Evolutionary conservation across 2,888 invertebrate species (phyloP).

Genomic region (Isoperla grammatica): DNA sequence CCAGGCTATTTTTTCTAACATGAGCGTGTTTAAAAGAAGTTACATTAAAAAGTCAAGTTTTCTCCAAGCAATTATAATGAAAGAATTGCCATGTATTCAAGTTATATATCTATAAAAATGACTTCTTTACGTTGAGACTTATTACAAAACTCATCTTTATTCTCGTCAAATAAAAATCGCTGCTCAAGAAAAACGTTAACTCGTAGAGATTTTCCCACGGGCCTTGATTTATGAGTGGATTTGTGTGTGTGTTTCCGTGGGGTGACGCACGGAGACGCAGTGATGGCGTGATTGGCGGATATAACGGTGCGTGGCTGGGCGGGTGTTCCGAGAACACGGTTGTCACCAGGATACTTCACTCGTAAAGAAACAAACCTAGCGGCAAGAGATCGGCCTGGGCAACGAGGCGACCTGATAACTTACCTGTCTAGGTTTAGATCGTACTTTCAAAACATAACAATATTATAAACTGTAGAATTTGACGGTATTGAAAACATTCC

Average conservation of each 20-base stretch:
- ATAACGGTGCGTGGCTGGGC: not conserved
- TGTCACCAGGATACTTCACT: too few relatives aligned
- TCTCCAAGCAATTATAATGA: slow-evolving; percentile 22
- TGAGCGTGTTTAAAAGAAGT: slow-evolving; percentile 18
- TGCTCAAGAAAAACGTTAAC: not conserved
- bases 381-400: too few relatives aligned
- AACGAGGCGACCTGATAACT: too few relatives aligned
- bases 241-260: not conserved
- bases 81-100: slow-evolving; percentile 22
- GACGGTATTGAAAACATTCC: too few relatives aligned
- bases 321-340: too few relatives aligned
- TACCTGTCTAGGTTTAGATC: too few relatives aligned
- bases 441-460: too few relatives aligned
- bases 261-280: not conserved
- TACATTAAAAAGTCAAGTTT: slow-evolving; percentile 21
- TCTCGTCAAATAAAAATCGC: slow-evolving; percentile 2
- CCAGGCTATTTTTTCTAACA: not conserved
- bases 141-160: slow-evolving; percentile 1
- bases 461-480: too few relatives aligned
- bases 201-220: slow-evolving; percentile 19
- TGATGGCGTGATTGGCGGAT: not conserved
- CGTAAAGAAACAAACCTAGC: too few relatives aligned
- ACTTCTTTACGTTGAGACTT: not conserved
- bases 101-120: slow-evolving; percentile 10
- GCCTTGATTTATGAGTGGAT: not conserved